A percentile compares a stretch with the other conserved stretches of the same genome.
phyloP scores from a whole-genome alignment of 2,888 invertebrate genomes.

The Cinara cedri region DNA sequence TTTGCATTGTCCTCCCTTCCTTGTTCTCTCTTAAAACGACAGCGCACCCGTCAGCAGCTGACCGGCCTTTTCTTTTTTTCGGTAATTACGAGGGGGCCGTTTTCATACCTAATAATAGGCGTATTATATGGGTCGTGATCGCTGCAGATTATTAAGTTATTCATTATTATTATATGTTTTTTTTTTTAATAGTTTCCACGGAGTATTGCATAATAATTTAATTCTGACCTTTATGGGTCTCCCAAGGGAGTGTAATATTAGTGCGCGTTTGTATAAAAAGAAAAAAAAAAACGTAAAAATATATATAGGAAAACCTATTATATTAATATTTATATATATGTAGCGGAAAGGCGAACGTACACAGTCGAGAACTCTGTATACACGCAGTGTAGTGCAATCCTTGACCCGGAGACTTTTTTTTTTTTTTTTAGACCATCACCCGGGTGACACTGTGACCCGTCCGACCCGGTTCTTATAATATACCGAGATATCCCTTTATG shows the following conservation, averaged over 20 bases:
- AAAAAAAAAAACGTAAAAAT: constrained; percentile 23
- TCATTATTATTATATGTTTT: neutral
- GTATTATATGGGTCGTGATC: constrained; percentile 5
- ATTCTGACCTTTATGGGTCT: constrained; percentile 43
- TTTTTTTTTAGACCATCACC: constrained; percentile 49
- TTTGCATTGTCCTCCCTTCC: no score
- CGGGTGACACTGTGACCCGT: constrained; percentile 52
- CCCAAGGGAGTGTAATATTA: neutral
- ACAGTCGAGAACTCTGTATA: neutral
- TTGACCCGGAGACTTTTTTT: constrained; percentile 49
- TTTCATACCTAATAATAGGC: no score
- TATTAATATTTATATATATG: neutral
- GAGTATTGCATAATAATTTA: constrained; percentile 36
- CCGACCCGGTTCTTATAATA: constrained; percentile 49
- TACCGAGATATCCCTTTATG: constrained; percentile 41
- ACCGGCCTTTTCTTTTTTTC: neutral
- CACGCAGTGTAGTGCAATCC: constrained; percentile 14
- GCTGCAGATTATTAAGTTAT: constrained; percentile 17
- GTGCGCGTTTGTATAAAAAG: neutral
- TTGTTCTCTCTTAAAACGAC: no score
- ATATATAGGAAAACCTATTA: no score
- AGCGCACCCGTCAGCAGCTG: no score
- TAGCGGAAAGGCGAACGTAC: constrained; percentile 25
- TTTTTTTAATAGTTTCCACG: neutral
- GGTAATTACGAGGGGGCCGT: no score